Evolutionary conservation across 2,888 invertebrate genomes (phyloP).

Genomic region (Sphaerophoria rueppellii): DNA sequence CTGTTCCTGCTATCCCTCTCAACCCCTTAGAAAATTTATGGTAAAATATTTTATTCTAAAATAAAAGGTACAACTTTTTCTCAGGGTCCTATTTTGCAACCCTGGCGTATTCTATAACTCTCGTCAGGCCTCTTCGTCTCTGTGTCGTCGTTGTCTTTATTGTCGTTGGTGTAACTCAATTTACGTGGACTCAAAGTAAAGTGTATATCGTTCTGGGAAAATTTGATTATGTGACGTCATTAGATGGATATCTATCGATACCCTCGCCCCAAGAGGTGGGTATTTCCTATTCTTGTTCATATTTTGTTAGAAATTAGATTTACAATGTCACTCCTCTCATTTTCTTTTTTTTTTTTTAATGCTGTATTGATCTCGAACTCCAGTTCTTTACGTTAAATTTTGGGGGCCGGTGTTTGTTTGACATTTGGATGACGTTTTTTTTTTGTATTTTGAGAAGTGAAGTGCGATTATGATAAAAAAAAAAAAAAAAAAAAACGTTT

Average conservation of each 20-base stretch:
- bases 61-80: conserved; percentile 64
- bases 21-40: conserved; percentile 35
- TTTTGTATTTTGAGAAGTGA: conserved; percentile 34
- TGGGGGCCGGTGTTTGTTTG: conserved; percentile 19
- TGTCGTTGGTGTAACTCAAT: conserved; percentile 73
- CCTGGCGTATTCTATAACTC: not conserved
- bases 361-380: not conserved
- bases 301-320: conserved; percentile 72
- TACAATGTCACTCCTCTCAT: conserved; percentile 29
- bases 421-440: conserved; percentile 30
- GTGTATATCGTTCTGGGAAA: conserved; percentile 75
- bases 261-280: conserved; percentile 1
- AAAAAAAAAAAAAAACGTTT: conserved; percentile 25
- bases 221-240: conserved; percentile 78
- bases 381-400: conserved; percentile 9
- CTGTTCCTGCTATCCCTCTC: not conserved
- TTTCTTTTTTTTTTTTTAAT: not conserved
- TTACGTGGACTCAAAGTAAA: conserved; percentile 75
- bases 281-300: conserved; percentile 57
- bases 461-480: conserved; percentile 46
- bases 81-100: not conserved
- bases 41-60: conserved; percentile 69
- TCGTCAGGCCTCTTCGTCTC: conserved; percentile 4
- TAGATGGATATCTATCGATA: conserved; percentile 74
- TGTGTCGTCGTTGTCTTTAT: conserved; percentile 16